Conservation (phyloP, 2,888 invertebrate species). For the Incurvaria masculella region DNA sequence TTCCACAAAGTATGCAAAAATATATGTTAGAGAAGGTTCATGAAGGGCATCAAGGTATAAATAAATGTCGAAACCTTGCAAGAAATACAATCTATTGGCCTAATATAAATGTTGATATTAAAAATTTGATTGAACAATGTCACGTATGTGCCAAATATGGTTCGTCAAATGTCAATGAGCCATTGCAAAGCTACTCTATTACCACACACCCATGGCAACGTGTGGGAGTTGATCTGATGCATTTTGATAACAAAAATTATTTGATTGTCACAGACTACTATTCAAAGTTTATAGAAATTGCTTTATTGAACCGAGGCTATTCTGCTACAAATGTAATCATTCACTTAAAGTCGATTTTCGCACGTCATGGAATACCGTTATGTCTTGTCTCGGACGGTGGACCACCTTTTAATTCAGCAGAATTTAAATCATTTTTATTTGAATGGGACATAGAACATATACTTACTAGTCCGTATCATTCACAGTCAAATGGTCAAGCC, state of each 20-base stretch:
- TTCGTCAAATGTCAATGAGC: constrained; percentile 4
- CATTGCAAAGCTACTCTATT: neutral
- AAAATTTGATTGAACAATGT: constrained; percentile 11
- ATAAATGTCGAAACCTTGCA: constrained; percentile 8
- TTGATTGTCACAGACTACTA: constrained; percentile 16
- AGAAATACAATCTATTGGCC: constrained; percentile 11
- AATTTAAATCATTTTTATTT: constrained; percentile 14
- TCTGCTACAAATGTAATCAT: constrained; percentile 9
- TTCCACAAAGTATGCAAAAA: neutral
- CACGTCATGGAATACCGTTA: constrained; percentile 15
- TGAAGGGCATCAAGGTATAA: constrained; percentile 11
- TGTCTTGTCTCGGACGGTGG: constrained; percentile 16
- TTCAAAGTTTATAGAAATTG: constrained; percentile 17
- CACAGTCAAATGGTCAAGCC: constrained; percentile 14
- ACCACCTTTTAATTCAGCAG: constrained; percentile 15
- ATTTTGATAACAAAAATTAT: constrained; percentile 13
- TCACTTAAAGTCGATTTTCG: constrained; percentile 11
- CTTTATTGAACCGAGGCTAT: constrained; percentile 4
- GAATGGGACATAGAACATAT: constrained; percentile 14
- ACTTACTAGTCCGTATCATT: constrained; percentile 13
- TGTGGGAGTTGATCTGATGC: constrained; percentile 16
- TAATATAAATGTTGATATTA: constrained; percentile 13
- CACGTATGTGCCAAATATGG: constrained; percentile 11
- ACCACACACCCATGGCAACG: constrained; percentile 12
- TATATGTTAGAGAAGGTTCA: constrained; percentile 5